Evolutionary conservation across 2,888 invertebrate genomes (phyloP), one percentile per base, ranked within the genome.

Genomic region (Amphipyra berbera): DNA sequence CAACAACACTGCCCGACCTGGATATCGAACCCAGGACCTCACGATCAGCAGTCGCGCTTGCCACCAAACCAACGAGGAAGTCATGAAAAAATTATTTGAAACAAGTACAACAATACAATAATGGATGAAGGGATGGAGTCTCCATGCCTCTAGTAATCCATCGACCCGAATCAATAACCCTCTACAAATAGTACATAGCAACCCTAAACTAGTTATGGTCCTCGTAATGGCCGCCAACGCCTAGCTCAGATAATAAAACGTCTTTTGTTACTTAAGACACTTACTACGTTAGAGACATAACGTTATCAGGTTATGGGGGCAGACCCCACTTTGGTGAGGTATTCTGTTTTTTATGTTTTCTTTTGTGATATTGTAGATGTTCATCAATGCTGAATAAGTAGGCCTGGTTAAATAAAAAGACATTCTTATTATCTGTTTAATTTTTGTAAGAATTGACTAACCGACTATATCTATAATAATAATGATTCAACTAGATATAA

Each of bases 231-330:
- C 76, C 60, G 79, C 79, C 79, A 81, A 78, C 83, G 83, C 82
- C 88, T 85, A 83, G 81, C 81, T 73, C 59, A 78, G 83, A 84
- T 83, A 86, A 82, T 89, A 88, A 89, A 88, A 85, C 72, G 61
- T 72, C 66, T 68, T 75, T 76, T 64, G 68, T 74, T 76, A 64
- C 60, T 63, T 53, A 54, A 41, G 53, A 56, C 61, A 61, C 61
- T 70, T 57, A 57, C 63, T 45, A 10, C 45, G 45, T 12, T 10
- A 7, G 30, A 10, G 30, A 49, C 35, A 42, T 57, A 37, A 58
- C 48, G 46, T 49, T 68, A 57, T 61, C 46, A 35, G 47, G 61
- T 68, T 57, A 61, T 73, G 42, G 33, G 46, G 42, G 12, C 35
- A 50, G 37, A 42, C 35, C 13, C 12, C 13, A 40, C 12, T 56